Evolutionary conservation across 2,113 vertebrate genomes (phyloP), one percentile per base, ranked within the genome.

Genomic region (Pelobates fuscus): DNA sequence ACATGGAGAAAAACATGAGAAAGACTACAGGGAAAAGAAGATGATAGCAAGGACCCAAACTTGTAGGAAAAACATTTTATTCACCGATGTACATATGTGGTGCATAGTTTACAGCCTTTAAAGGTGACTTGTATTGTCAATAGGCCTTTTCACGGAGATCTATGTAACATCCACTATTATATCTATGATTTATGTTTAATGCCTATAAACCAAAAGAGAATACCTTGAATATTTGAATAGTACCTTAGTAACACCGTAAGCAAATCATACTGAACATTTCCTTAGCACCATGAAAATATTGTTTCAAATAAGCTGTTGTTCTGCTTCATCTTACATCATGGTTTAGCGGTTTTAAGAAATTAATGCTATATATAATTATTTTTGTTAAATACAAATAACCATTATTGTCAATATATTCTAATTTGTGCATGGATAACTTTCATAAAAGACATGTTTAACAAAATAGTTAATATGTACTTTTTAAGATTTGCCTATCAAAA

Each of bases 21-120:
- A 95, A 83, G 94, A 96, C 88, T 93, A 92, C 82, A 92, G 89
- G 66, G 94, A 98, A 95, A 94, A 81, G 95, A 99, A 88, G 91
- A 96, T 67, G 89, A 88, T 83, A 86, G 86, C 70, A 96, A 97
- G 89, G 94, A 96, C 84, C 87, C 86, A 80, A 93, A 89, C 94
- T 82, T 85, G 81, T 84, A 96, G 94, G 89, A 96, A 96, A 88
- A 96, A 92, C 91, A 84, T 82, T 37, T 61, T 29, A 44, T 29
- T 81, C 84, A 65, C 25, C 67, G 81, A 84, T 81, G 79, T 84
- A 86, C 81, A 86, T 81, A 29, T 81, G 81, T 85, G 82, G 89
- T 82, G 87, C 90, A 92, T 89, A 93, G 94, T 96, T 97, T 95
- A 96, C 91, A 94, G 86, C 88, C 80, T 91, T 88, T 87, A n/a